phyloP scores from a whole-genome alignment of 2,888 invertebrate species.

The Fabriciana adippe region DNA sequence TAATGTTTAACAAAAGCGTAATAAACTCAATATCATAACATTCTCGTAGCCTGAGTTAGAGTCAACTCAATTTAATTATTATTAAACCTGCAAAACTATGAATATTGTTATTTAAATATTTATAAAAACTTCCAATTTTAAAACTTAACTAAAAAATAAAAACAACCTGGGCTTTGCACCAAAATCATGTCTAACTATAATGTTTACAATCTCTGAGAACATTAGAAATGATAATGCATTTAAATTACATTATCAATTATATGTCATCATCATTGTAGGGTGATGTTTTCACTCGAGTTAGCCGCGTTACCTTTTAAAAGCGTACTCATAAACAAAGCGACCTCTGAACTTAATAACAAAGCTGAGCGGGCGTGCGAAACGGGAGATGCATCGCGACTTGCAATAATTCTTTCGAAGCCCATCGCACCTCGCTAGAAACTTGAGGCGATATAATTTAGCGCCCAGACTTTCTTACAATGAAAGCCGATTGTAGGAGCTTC shows the following conservation, averaged over 20 bases:
- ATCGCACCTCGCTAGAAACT: slow-evolving; percentile 63
- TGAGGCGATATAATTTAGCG: slow-evolving; percentile 63
- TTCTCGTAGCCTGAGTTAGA: too few species aligned
- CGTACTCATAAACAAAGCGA: slow-evolving; percentile 79
- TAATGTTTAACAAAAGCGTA: too few species aligned
- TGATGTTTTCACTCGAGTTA: slow-evolving; percentile 74
- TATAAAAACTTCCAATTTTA: too few species aligned
- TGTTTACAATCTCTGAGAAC: not conserved
- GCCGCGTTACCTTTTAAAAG: slow-evolving; percentile 80
- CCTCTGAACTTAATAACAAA: slow-evolving; percentile 81
- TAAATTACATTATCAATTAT: slow-evolving; percentile 77
- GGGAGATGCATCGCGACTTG: slow-evolving; percentile 74
- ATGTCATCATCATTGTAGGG: slow-evolving; percentile 73
- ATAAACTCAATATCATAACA: too few species aligned
- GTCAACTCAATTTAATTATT: too few species aligned
- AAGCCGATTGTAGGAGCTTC: slow-evolving; percentile 30
- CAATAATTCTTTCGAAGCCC: slow-evolving; percentile 73
- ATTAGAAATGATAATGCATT: slow-evolving; percentile 49
- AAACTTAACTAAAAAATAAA: too few species aligned
- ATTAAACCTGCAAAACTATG: too few species aligned
- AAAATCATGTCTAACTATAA: too few species aligned
- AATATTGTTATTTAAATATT: too few species aligned
- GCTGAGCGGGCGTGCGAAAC: slow-evolving; percentile 79
- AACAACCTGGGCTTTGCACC: too few species aligned
- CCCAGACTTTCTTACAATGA: slow-evolving; percentile 23